These are phyloP conservation scores for Acronicta alni DNA, from an alignment of 2,888 invertebrate species.

Conservation along the genomic window DNA sequence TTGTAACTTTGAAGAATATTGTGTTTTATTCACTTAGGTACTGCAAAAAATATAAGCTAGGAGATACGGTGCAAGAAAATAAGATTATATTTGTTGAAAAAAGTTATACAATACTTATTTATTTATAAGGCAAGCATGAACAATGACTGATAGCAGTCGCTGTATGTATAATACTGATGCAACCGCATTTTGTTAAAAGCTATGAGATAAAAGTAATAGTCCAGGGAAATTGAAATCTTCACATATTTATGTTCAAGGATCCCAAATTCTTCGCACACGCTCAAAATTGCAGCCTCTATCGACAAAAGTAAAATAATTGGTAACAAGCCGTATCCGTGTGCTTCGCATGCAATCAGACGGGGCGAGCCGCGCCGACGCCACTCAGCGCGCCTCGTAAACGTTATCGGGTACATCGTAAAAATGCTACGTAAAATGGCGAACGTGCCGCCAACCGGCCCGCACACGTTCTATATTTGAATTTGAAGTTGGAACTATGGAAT, in stretches of 20 bases:
- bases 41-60: too few species aligned
- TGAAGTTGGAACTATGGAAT: constrained; percentile 39
- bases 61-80: too few species aligned
- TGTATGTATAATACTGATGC: too few species aligned
- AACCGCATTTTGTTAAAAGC: too few species aligned
- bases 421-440: constrained; percentile 84
- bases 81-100: too few species aligned
- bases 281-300: constrained; percentile 19
- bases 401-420: constrained; percentile 88
- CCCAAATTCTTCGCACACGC: not conserved
- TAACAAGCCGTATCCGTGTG: constrained; percentile 49
- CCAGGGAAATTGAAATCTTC: too few species aligned
- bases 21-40: too few species aligned
- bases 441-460: constrained; percentile 70
- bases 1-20: too few species aligned
- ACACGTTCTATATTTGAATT: constrained; percentile 54
- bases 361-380: constrained; percentile 86
- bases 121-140: too few species aligned
- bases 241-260: not conserved
- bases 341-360: constrained; percentile 84
- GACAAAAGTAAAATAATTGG: constrained; percentile 25
- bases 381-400: constrained; percentile 87
- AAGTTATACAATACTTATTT: too few species aligned
- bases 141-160: too few species aligned
- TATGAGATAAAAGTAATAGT: too few species aligned